Conservation (phyloP, 1,140 invertebrate genomes). For the Elymnias hypermnestra region DNA sequence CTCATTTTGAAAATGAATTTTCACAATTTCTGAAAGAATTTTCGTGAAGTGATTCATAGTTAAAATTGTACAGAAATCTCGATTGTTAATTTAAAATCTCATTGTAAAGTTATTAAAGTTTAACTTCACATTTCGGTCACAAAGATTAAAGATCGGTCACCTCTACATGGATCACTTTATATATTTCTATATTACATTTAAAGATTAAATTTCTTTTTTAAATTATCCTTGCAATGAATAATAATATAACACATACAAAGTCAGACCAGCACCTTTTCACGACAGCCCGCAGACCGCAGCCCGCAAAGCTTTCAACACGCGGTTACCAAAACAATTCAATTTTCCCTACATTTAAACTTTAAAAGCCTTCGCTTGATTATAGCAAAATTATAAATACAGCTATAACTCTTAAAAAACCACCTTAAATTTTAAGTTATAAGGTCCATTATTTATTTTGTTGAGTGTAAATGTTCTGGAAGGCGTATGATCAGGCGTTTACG, state of each 20-base stretch:
- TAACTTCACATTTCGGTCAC: too few species aligned
- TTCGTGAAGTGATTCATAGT: too few species aligned
- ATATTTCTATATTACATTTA: too few species aligned
- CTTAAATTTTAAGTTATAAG: constrained; percentile 11
- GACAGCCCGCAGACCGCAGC: constrained; percentile 36
- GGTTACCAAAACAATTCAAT: constrained; percentile 49
- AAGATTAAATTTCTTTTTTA: too few species aligned
- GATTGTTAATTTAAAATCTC: too few species aligned
- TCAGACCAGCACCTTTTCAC: constrained; percentile 28
- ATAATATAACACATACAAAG: constrained; percentile 23
- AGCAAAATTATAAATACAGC: constrained; percentile 7
- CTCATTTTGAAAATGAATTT: too few species aligned
- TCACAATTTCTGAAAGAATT: too few species aligned
- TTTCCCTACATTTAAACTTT: constrained; percentile 44
- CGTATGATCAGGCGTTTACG: constrained; percentile 21
- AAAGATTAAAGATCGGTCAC: too few species aligned
- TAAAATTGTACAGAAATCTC: too few species aligned
- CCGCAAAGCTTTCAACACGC: constrained; percentile 43
- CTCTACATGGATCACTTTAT: too few species aligned
- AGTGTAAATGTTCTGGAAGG: background rate
- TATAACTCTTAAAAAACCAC: constrained; percentile 4
- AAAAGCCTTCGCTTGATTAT: constrained; percentile 37
- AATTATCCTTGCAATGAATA: constrained; percentile 6
- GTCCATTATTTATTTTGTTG: background rate
- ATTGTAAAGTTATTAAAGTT: too few species aligned